Evolutionary conservation across 2,888 invertebrate genomes (phyloP), one percentile per base, ranked within the genome.

Genomic region (Diabrotica balteata): DNA sequence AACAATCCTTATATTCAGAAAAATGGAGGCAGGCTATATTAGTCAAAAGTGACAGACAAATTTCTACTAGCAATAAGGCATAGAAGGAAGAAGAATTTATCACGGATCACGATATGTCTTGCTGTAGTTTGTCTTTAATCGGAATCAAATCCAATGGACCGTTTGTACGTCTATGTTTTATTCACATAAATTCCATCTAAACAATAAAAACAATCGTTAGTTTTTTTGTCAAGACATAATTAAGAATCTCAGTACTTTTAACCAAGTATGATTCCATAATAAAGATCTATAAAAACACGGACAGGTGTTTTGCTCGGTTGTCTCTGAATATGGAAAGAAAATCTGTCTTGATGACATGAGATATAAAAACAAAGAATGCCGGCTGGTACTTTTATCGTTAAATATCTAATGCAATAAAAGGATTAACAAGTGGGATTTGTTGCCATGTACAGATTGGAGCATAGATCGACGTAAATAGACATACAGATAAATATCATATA

Each of bases 291-390:
- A 52, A 32, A 22, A 52, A 51, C 17, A 22, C 52, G 32, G 10
- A 52, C 52, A 52, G 52, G 22, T 52, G 52, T 52, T 52, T 11
- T 7, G n/a, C 32, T 51, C 8, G 52, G 42, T n/a, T n/a, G n/a
- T 54, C 9, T 7, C 54, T 54, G 43, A 54, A 54, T 54, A 54
- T 42, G 54, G 54, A 10, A 54, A 54, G 10, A 11, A 10, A 54
- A 54, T 44, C 32, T 44, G 54, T 43, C 54, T n/a, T 43, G 54
- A 54, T 44, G 54, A 54, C 42, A 54, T 43, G 44, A n/a, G n/a
- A 54, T 54, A 11, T 43, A 17, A 52, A 54, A 54, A 54, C 42
- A 43, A 54, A 54, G 54, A 54, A 54, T 54, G 54, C 8, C n/a
- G 43, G n/a, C 43, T 7, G 10, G 42, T 54, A 10, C 42, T 54